Evolutionary conservation across 1,140 invertebrate species (phyloP).

Genomic region (Zaprionus tsacasi): DNA sequence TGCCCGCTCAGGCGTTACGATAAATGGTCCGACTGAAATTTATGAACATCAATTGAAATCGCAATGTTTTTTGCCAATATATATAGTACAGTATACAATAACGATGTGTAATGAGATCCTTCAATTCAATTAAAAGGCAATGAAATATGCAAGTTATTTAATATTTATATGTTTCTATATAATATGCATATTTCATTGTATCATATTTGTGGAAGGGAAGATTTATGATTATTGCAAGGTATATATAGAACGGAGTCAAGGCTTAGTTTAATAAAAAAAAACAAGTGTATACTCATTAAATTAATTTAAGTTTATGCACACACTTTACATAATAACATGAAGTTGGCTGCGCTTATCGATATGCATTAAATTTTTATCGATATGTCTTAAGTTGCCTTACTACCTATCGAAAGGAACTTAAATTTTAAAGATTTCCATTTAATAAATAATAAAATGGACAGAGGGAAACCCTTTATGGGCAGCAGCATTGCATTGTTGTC

Average conservation of each 20-base stretch:
- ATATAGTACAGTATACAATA: constrained; percentile 1
- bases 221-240: background rate
- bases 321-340: too few species aligned
- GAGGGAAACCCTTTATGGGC: background rate
- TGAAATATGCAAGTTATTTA: background rate
- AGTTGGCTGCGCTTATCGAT: too few species aligned
- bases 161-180: background rate
- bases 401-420: background rate
- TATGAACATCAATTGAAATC: constrained; percentile 41
- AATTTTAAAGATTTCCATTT: background rate
- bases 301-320: too few species aligned
- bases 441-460: background rate
- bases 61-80: constrained; percentile 30
- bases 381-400: too few species aligned
- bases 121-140: background rate
- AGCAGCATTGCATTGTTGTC: background rate
- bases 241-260: too few species aligned
- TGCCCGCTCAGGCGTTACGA: constrained; percentile 33
- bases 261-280: too few species aligned
- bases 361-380: too few species aligned
- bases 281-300: too few species aligned
- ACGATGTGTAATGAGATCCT: background rate
- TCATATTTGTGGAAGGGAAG: background rate
- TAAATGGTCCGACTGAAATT: constrained; percentile 39
- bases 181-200: background rate